Evolutionary conservation across 2,113 vertebrate species (phyloP).

Genomic region (Indicator maculatus): DNA sequence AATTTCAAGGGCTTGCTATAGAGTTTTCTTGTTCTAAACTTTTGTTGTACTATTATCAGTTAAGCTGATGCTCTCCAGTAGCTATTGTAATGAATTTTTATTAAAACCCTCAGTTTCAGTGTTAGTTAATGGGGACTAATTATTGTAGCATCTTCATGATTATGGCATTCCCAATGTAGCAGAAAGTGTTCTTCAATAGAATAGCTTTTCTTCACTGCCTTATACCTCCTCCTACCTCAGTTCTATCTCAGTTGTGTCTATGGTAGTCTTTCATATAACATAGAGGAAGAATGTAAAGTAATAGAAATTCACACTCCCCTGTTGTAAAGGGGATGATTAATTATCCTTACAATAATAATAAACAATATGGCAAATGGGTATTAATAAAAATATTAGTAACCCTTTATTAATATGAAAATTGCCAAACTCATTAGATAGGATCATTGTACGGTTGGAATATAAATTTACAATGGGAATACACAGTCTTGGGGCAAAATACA

Average conservation of each 20-base stretch:
- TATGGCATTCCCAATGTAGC: not conserved
- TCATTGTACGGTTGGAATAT: too few species aligned
- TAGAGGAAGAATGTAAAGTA: not conserved
- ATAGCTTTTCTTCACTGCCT: not conserved
- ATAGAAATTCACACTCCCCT: not conserved
- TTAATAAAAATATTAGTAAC: too few species aligned
- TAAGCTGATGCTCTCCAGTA: not conserved
- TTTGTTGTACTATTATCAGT: not conserved
- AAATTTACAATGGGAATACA: too few species aligned
- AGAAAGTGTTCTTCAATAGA: not conserved
- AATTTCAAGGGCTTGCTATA: not conserved
- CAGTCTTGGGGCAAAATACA: too few species aligned
- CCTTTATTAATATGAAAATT: too few species aligned
- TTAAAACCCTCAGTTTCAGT: constrained; percentile 11
- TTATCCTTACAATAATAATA: too few species aligned
- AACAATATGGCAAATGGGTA: too few species aligned
- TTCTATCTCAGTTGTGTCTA: not conserved
- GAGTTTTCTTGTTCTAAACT: not conserved
- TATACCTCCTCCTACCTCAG: not conserved
- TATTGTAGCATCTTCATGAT: not conserved
- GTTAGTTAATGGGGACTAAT: not conserved
- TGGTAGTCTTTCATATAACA: not conserved
- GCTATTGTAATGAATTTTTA: not conserved
- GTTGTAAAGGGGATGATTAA: too few species aligned
- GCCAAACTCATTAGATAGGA: too few species aligned